Conservation (phyloP, 2,888 invertebrate genomes). For the Corbicula japonica region DNA sequence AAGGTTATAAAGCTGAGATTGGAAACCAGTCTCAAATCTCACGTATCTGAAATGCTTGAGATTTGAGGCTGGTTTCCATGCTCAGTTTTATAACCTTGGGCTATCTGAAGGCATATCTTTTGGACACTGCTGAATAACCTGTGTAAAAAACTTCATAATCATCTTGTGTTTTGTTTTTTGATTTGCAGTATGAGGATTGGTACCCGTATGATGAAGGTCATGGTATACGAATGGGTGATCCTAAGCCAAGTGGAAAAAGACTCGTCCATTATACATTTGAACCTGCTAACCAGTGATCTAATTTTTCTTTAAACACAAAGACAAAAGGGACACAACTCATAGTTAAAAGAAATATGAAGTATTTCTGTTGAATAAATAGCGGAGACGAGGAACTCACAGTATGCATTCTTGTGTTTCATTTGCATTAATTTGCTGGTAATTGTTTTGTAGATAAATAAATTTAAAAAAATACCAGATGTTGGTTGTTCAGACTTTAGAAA, state of each 20-base stretch:
- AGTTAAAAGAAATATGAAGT: background rate
- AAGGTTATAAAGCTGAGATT: no score
- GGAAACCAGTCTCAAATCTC: no score
- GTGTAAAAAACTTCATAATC: no score
- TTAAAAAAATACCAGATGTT: background rate
- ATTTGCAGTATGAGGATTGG: constrained; percentile 80
- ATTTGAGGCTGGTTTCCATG: no score
- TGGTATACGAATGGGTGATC: constrained; percentile 56
- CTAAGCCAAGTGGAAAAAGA: constrained; percentile 53
- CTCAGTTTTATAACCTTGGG: no score
- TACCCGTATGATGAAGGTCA: constrained; percentile 74
- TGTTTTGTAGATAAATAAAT: background rate
- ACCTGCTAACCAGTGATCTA: constrained; percentile 51
- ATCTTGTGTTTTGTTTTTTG: constrained; percentile 1
- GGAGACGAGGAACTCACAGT: background rate
- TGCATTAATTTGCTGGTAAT: background rate
- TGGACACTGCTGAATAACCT: no score
- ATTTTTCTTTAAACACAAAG: background rate
- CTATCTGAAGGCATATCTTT: no score
- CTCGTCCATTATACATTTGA: constrained; percentile 82
- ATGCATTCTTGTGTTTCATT: background rate
- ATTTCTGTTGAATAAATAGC: background rate
- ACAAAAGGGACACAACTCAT: background rate
- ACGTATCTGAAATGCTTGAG: no score
- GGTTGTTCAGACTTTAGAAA: no score